Evolutionary conservation across 2,797 vertebrate genomes (phyloP), one percentile per base, ranked within the genome.

Genomic region (Bryconaethiops microstoma): DNA sequence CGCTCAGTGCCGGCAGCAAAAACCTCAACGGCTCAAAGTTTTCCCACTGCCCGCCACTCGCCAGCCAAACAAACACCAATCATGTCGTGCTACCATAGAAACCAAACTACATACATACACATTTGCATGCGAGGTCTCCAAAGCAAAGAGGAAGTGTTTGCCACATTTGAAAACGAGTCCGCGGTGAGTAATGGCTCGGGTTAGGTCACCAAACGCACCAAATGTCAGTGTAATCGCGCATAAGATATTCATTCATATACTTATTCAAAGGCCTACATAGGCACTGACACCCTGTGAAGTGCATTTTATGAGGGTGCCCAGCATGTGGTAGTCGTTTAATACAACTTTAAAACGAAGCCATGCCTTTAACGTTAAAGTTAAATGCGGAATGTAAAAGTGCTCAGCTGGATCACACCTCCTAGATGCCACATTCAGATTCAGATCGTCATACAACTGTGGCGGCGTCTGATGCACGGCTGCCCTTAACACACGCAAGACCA

Each of bases 61-160:
- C 17, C 17, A 23, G 42, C 12, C 42, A 70, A 79, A 83, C 57
- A 70, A 72, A 65, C 69, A 65, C 25, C 70, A 45, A 68, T 74
- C 45, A 39, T 50, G 16, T 42, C 52, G 39, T 70, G 82, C 71
- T 69, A 54, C 77, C 70, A 86, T 78, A 67, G 85, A 82, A 80
- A 82, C 77, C 13, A n/a, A 76, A 82, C 78, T 75, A 74, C 73
- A 81, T 72, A 78, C 16, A 76, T 42, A 77, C 52, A 75, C 59
- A 67, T 80, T 65, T 71, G 19, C 25, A 59, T 60, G 68, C 39
- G 8, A 54, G 65, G 54, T 76, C 59, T 6, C 17, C 69, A 82
- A 63, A 78, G 69, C 65, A 76, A 79, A 77, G 65, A 75, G 79
- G 79, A 83, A 78, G 72, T 29, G 60, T 40, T 21, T 6, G 59